phyloP scores from a whole-genome alignment of 1,140 invertebrate genomes.

The Nilaparvata lugens region DNA sequence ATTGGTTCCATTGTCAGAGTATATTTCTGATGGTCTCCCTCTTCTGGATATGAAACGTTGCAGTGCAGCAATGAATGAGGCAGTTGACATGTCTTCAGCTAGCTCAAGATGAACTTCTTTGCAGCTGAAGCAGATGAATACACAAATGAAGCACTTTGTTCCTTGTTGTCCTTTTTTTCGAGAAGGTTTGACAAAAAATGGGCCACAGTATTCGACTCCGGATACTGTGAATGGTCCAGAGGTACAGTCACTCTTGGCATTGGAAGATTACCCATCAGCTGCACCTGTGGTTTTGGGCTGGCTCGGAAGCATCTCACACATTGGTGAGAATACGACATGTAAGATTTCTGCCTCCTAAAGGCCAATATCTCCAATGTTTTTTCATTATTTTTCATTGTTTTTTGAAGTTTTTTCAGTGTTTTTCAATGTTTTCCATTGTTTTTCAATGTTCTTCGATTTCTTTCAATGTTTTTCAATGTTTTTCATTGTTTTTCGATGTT shows the following conservation, averaged over 20 bases:
- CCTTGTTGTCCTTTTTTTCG: conserved; percentile 14
- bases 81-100: no score
- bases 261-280: conserved; percentile 33
- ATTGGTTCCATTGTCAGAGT: no score
- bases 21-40: no score
- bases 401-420: no score
- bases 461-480: no score
- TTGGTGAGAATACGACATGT: conserved; percentile 11
- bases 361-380: conserved; percentile 26
- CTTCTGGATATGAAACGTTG: no score
- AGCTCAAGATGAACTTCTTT: no score
- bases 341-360: conserved; percentile 18
- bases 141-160: conserved; percentile 28
- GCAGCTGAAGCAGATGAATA: neutral
- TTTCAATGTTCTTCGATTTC: no score
- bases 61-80: no score
- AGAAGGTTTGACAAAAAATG: conserved; percentile 25
- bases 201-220: conserved; percentile 34
- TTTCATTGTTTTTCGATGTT: no score
- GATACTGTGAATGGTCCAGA: conserved; percentile 24
- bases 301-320: conserved; percentile 23
- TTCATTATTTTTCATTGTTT: no score
- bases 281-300: conserved; percentile 9
- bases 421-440: no score
- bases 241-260: conserved; percentile 21